These are phyloP conservation scores for Lindbergichthys nudifrons DNA, from an alignment of 2,797 vertebrate species.

Conservation along the genomic window DNA sequence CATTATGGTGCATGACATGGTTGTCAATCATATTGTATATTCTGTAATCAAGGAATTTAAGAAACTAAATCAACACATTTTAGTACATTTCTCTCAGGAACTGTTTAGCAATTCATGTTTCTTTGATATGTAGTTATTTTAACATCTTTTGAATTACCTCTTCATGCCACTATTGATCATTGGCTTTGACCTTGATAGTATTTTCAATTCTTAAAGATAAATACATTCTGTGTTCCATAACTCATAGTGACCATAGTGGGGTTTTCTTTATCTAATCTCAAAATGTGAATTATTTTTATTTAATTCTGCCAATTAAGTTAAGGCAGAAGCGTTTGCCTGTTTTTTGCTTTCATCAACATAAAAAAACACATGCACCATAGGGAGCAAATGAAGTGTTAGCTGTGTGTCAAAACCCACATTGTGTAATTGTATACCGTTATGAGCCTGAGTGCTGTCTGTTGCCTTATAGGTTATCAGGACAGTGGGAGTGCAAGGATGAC, in stretches of 20 bases:
- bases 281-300: slow-evolving; percentile 4
- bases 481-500: slow-evolving; percentile 55
- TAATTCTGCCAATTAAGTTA: background rate
- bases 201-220: background rate
- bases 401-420: slow-evolving; percentile 26
- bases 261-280: background rate
- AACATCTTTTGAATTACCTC: slow-evolving; percentile 9
- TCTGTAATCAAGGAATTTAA: background rate
- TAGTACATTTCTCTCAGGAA: background rate
- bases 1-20: background rate
- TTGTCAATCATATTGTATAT: background rate
- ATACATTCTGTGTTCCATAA: background rate
- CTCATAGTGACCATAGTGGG: background rate
- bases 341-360: background rate
- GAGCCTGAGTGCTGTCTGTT: slow-evolving; percentile 29
- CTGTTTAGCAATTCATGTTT: background rate
- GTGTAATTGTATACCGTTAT: slow-evolving; percentile 20
- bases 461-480: slow-evolving; percentile 41
- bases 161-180: slow-evolving; percentile 2
- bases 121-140: background rate
- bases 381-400: background rate
- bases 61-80: background rate
- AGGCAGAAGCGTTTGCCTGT: background rate
- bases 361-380: background rate
- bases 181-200: slow-evolving; percentile 11